Conservation (phyloP, 1,140 invertebrate genomes). For the Pectinophora gossypiella region DNA sequence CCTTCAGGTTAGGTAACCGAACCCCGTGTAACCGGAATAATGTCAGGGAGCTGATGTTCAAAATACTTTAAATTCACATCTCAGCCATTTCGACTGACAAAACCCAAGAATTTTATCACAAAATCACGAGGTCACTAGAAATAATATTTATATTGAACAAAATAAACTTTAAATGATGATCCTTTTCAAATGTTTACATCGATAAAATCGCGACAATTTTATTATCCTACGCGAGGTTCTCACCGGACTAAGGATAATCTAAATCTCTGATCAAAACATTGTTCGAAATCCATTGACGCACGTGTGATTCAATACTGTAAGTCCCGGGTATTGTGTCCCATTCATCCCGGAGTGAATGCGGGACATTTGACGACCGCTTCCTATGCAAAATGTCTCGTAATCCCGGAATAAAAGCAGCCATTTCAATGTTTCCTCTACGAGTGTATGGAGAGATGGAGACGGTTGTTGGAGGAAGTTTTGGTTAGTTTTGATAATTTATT, state of each 20-base stretch:
- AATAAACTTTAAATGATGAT: background rate
- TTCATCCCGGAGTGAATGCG: constrained; percentile 37
- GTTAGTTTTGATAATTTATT: too few relatives aligned
- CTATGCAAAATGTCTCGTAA: constrained; percentile 67
- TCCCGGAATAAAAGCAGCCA: constrained; percentile 55
- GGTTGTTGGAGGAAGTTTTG: background rate
- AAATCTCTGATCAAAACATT: constrained; percentile 36
- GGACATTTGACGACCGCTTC: constrained; percentile 57
- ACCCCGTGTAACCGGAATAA: too few relatives aligned
- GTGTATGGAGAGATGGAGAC: background rate
- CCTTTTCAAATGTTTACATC: background rate
- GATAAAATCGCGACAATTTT: background rate
- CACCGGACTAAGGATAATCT: constrained; percentile 44
- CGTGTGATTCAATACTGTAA: constrained; percentile 53
- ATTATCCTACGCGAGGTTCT: constrained; percentile 18
- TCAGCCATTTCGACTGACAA: too few relatives aligned
- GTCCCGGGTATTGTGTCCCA: constrained; percentile 34
- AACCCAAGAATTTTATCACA: too few relatives aligned
- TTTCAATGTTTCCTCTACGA: constrained; percentile 59
- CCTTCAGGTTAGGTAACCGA: too few relatives aligned
- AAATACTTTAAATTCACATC: too few relatives aligned
- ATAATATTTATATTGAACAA: too few relatives aligned
- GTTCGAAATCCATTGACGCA: constrained; percentile 55
- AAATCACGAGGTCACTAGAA: too few relatives aligned
- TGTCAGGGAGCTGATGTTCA: too few relatives aligned